Evolutionary conservation across 2,797 vertebrate genomes (phyloP), one percentile per base, ranked within the genome.

Genomic region (Pagetopsis macropterus): DNA sequence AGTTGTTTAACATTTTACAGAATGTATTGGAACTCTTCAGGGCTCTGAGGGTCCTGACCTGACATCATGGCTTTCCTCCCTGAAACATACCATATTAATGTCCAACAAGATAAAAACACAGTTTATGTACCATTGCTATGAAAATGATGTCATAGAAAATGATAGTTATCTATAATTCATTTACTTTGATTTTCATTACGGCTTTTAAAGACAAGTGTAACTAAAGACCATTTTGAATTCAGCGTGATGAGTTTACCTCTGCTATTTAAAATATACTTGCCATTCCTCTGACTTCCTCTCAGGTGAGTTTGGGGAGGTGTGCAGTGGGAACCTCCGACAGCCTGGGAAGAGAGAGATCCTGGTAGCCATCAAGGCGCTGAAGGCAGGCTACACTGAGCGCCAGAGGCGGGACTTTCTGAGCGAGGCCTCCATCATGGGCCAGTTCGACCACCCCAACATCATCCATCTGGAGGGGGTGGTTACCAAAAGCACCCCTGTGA

Each of bases 221-320:
- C 17, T 21, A 3, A 0, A 43, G 27, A 27, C 27, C 27, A 17
- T 1, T 15, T 50, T 75, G 0, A 33, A n/a, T 37, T 17, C 15
- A 13, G 31, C 19, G 16, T 37, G 2, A 44, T 40, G 27, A 37
- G 37, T 44, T 56, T 16, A 17, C 23, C 15, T 54, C 3, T 45
- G 5, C 2, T 56, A 13, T 57, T 16, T 1, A 16, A 60, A 60
- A 65, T 45, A 3, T 17, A 2, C 15, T 23, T 57, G 16, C n/a
- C 27, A 45, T 41, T 44, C n/a, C 11, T 31, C 51, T 50, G 57
- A 49, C 14, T 46, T 43, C 31, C 31, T 59, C 3, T 23, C 89
- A 99, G 97, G 98, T 70, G 98, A 99, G 91, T 99, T 99, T 6
- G 98, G 97, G 2, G 97, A 99, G 87, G 98, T 99, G 71, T 99